These are phyloP conservation scores for Aphodius granarius DNA, from an alignment of 2,888 invertebrate genomes.

Conservation along the genomic window DNA sequence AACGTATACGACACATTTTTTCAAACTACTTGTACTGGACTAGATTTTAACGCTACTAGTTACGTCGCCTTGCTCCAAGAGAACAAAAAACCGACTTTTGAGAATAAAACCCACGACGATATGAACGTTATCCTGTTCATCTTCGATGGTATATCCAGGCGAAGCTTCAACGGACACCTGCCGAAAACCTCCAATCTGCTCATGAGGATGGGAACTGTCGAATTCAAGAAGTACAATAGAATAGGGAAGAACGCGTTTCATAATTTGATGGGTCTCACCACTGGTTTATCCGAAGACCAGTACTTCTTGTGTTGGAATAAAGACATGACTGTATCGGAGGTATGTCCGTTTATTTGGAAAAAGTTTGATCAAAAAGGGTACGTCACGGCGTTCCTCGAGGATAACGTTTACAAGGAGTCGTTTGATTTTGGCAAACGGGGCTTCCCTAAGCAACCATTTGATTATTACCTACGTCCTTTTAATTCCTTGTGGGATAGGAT, in stretches of 20 bases:
- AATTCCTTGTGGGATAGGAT: conserved; percentile 65
- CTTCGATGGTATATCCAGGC: conserved; percentile 20
- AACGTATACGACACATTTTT: neutral
- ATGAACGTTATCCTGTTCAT: conserved; percentile 17
- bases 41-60: neutral
- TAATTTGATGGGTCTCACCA: conserved; percentile 18
- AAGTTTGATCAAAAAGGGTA: conserved; percentile 72
- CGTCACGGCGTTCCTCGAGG: conserved; percentile 80
- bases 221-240: conserved; percentile 16
- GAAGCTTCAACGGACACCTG: conserved; percentile 15
- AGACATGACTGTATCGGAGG: conserved; percentile 64
- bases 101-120: neutral
- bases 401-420: conserved; percentile 72
- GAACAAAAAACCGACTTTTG: neutral
- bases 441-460: conserved; percentile 75
- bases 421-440: conserved; percentile 80
- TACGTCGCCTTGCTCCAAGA: neutral
- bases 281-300: neutral
- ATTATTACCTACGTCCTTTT: conserved; percentile 80
- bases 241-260: conserved; percentile 19
- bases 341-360: conserved; percentile 83
- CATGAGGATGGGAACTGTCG: conserved; percentile 10
- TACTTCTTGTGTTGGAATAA: neutral
- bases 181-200: conserved; percentile 17
- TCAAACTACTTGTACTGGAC: neutral